Evolutionary conservation across 2,113 vertebrate species (phyloP).

Genomic region (Thunnus maccoyii): DNA sequence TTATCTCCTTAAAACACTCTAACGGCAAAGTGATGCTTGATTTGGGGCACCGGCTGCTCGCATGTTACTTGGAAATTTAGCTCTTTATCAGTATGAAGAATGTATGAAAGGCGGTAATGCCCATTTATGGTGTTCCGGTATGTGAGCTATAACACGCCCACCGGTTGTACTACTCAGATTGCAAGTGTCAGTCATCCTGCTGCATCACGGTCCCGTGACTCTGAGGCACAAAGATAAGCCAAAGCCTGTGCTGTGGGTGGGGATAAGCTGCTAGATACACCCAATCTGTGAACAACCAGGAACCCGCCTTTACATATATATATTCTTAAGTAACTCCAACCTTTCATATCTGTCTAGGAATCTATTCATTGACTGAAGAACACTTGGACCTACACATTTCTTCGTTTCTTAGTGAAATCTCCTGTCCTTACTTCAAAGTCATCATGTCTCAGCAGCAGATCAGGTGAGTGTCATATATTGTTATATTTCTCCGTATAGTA

Average conservation of each 20-base stretch:
- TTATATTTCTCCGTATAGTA: too few species aligned
- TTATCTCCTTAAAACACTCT: too few species aligned
- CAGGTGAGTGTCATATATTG: slow-evolving; percentile 69
- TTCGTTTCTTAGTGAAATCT: neutral
- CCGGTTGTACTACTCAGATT: neutral
- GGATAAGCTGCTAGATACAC: slow-evolving; percentile 25
- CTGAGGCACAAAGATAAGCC: slow-evolving; percentile 43
- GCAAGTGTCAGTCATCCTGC: neutral
- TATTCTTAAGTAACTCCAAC: neutral
- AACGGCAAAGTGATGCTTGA: too few species aligned
- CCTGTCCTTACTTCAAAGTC: slow-evolving; percentile 36
- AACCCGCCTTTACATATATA: neutral
- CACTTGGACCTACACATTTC: neutral
- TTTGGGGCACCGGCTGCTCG: too few species aligned
- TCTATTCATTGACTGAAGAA: slow-evolving; percentile 18
- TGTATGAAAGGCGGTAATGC: neutral
- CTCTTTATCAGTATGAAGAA: neutral
- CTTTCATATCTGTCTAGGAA: slow-evolving; percentile 32
- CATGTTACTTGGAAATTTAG: neutral
- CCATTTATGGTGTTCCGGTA: slow-evolving; percentile 61
- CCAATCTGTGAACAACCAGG: neutral
- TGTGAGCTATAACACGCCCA: slow-evolving; percentile 37
- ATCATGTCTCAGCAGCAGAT: slow-evolving; percentile 88
- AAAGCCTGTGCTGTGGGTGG: slow-evolving; percentile 5
- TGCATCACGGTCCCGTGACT: slow-evolving; percentile 21